These are phyloP conservation scores for Cladorhizidae sp. DNA, from an alignment of 37 sponge, comb jelly and placozoan species.

Conservation along the genomic window DNA sequence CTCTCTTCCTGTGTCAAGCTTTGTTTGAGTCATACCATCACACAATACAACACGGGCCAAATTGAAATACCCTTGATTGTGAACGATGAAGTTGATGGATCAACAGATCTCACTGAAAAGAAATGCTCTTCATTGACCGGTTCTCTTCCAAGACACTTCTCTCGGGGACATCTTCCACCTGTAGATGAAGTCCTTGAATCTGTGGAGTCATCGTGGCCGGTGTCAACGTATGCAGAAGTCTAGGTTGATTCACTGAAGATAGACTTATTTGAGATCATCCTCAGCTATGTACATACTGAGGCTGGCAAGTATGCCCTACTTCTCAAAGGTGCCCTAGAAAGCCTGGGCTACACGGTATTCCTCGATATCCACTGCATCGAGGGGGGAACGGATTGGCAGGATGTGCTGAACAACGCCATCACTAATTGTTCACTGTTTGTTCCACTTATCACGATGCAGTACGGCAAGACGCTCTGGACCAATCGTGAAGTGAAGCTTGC, in stretches of 20 bases:
- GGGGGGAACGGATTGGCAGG: constrained; percentile 83
- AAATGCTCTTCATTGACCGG: no score
- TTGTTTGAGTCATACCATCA: neutral
- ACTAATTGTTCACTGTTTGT: constrained; percentile 71
- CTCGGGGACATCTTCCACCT: neutral
- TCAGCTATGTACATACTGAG: constrained; percentile 86
- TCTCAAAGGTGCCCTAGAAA: constrained; percentile 52
- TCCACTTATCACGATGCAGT: constrained; percentile 74
- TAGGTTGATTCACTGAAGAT: neutral
- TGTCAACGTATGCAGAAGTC: neutral
- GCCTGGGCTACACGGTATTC: constrained; percentile 67
- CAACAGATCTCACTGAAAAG: no score
- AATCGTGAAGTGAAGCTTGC: constrained; percentile 89
- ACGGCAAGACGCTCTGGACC: constrained; percentile 86
- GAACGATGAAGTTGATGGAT: no score
- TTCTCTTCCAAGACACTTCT: neutral
- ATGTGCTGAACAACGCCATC: constrained; percentile 74
- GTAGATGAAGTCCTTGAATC: neutral
- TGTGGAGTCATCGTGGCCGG: neutral
- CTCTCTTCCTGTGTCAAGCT: neutral
- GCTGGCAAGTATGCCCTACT: constrained; percentile 40
- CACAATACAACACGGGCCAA: neutral
- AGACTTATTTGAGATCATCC: constrained; percentile 49
- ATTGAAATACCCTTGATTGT: no score
- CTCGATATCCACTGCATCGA: constrained; percentile 72